Conservation (phyloP, 2,113 vertebrate genomes). For the Leucosticte australis region DNA sequence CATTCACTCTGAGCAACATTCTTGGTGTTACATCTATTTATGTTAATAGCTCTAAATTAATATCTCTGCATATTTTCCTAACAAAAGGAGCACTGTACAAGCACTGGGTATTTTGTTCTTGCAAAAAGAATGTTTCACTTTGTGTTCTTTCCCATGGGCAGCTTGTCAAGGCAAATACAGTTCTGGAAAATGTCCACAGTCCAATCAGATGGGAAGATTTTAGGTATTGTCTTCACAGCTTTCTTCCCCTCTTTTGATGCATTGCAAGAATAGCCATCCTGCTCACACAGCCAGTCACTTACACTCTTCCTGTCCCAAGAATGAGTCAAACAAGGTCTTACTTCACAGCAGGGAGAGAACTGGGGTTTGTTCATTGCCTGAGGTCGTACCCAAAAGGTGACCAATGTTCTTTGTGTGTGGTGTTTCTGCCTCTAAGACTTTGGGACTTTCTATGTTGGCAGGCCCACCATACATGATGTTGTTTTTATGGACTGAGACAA, state of each 20-base stretch:
- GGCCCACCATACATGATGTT: background rate
- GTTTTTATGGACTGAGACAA: background rate
- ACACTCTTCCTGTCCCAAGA: background rate
- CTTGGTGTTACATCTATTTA: background rate
- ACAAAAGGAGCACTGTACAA: conserved; percentile 21
- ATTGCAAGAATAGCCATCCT: conserved; percentile 24
- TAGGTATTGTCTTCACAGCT: conserved; percentile 27
- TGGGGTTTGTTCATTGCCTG: background rate
- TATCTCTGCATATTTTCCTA: background rate
- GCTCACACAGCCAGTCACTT: background rate
- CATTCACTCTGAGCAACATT: background rate
- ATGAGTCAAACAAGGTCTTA: conserved; percentile 38
- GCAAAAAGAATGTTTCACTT: background rate
- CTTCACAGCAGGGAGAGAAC: conserved; percentile 18
- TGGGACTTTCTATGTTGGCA: background rate
- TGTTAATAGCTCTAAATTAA: background rate
- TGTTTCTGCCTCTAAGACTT: background rate
- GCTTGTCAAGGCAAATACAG: conserved; percentile 16
- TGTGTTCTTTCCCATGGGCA: background rate
- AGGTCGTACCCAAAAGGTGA: background rate
- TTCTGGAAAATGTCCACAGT: conserved; percentile 13
- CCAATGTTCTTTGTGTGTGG: background rate
- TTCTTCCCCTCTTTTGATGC: conserved; percentile 31
- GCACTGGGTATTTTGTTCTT: background rate
- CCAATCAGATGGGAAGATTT: background rate